A percentile compares a stretch with the other conserved stretches of the same genome.
Conservation (phyloP, 1,140 invertebrate species). For the Lysiphlebus fabarum region DNA sequence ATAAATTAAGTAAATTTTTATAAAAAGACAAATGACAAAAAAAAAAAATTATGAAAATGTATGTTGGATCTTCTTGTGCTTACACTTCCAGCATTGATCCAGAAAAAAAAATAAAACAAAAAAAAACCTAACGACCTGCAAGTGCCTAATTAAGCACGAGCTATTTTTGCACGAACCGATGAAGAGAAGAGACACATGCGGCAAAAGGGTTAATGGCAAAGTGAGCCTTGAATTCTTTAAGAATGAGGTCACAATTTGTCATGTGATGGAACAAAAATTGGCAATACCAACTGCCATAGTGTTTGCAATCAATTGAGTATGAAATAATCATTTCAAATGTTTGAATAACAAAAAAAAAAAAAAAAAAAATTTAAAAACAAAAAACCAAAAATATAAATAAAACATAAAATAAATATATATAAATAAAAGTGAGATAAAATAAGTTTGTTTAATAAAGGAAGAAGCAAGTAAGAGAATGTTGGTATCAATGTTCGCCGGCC, state of each 20-base stretch:
- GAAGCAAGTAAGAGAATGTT: constrained; percentile 26
- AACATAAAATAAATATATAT: no score
- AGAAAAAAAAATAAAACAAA: constrained; percentile 1
- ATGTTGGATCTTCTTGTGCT: no score
- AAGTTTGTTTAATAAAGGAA: constrained; percentile 18
- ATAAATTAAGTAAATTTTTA: no score
- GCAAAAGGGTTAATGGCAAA: constrained; percentile 6
- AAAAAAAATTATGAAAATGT: no score
- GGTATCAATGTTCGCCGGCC: constrained; percentile 45
- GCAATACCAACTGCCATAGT: constrained; percentile 19
- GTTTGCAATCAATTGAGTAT: not conserved
- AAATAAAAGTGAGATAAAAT: constrained; percentile 13
- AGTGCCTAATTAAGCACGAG: constrained; percentile 29
- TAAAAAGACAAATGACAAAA: no score
- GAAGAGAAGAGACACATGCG: constrained; percentile 5
- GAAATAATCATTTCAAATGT: not conserved
- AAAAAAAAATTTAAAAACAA: constrained; percentile 10
- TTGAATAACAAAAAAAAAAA: constrained; percentile 8
- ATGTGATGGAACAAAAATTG: constrained; percentile 34
- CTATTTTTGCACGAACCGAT: constrained; percentile 26
- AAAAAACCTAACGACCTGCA: constrained; percentile 18
- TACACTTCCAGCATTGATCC: not conserved
- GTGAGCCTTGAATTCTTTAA: constrained; percentile 25
- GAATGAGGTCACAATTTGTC: constrained; percentile 49
- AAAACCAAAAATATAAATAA: constrained; percentile 9